Conservation (phyloP, 2,888 invertebrate species). For the Orgyia antiqua region DNA sequence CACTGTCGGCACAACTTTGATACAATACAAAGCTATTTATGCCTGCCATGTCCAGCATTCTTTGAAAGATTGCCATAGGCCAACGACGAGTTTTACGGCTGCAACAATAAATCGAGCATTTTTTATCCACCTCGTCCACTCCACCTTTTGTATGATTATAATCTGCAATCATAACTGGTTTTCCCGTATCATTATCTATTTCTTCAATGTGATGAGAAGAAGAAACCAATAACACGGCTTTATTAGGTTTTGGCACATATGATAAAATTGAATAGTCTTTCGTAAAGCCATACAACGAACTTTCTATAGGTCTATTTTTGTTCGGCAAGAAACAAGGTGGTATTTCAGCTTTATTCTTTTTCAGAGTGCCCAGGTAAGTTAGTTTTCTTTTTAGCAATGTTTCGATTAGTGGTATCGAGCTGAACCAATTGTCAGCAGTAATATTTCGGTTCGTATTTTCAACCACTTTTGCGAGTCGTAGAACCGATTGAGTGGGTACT, state of each 20-base stretch:
- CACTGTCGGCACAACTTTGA: slow-evolving; percentile 4
- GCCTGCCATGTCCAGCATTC: slow-evolving; percentile 16
- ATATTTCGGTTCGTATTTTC: slow-evolving; percentile 16
- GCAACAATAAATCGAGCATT: slow-evolving; percentile 8
- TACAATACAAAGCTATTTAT: slow-evolving; percentile 9
- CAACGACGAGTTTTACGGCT: slow-evolving; percentile 4
- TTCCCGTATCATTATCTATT: slow-evolving; percentile 7
- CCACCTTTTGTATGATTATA: slow-evolving; percentile 9
- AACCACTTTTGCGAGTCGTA: slow-evolving; percentile 11
- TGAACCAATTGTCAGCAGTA: slow-evolving; percentile 25
- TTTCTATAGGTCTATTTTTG: slow-evolving; percentile 8
- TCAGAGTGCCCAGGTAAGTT: slow-evolving; percentile 21
- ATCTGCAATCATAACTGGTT: slow-evolving; percentile 12
- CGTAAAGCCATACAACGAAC: slow-evolving; percentile 9
- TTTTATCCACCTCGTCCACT: slow-evolving; percentile 9
- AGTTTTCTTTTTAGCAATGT: slow-evolving; percentile 13
- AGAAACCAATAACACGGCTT: slow-evolving; percentile 13
- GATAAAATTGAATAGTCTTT: slow-evolving; percentile 7
- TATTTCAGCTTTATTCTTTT: slow-evolving; percentile 19
- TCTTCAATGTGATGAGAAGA: slow-evolving; percentile 12
- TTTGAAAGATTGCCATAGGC: slow-evolving; percentile 16
- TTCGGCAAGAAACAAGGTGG: slow-evolving; percentile 14
- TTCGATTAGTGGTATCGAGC: slow-evolving; percentile 18
- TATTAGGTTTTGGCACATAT: slow-evolving; percentile 9
- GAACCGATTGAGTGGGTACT: slow-evolving; percentile 12